Evolutionary conservation across 2,113 vertebrate genomes (phyloP), one percentile per base, ranked within the genome.

Genomic region (Leptodactylus fuscus): DNA sequence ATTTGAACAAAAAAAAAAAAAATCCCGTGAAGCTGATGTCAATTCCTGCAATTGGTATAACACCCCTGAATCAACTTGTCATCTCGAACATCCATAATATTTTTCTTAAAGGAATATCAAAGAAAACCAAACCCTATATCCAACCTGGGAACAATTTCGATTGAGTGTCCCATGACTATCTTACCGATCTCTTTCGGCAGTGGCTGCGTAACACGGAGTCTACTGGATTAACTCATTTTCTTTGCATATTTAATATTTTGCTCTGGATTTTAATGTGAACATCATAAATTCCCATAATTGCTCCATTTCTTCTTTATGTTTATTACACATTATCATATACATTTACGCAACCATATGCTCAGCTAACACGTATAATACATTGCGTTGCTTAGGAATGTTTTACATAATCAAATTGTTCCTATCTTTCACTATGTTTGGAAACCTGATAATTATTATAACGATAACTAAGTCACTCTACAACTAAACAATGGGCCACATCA

Each of bases 281-380:
- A 20, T 5, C 74, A 76, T 76, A 76, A 60, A 60, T 80, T 80
- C 77, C 12, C 53, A 24, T 60, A 80, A 80, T 80, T 38, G 29
- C 38, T n/a, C 36, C 34, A 80, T 62, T 80, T 62, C 60, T 79
- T 3, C 51, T 79, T 79, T 80, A 44, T 79, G 51, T 79, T 60
- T 60, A 79, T 38, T 60, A 60, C 53, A 62, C 77, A 60, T 80
- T 62, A 80, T 62, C 53, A 44, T 80, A 80, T 60, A 55, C 36
- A 41, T 62, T 36, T 80, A 80, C 53, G 38, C 53, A 24, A 80
- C 77, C 77, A 80, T 80, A 80, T 80, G 77, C 38, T 41, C n/a
- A 18, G 77, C n/a, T 38, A 62, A 44, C 77, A 80, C 34, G 27
- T 24, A 78, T 51, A 38, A 71, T 70, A 36, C 44, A 67, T 71